A percentile compares a stretch with the other conserved stretches of the same genome.
Conservation (phyloP, 2,888 invertebrate species). For the Eristalis intricaria region DNA sequence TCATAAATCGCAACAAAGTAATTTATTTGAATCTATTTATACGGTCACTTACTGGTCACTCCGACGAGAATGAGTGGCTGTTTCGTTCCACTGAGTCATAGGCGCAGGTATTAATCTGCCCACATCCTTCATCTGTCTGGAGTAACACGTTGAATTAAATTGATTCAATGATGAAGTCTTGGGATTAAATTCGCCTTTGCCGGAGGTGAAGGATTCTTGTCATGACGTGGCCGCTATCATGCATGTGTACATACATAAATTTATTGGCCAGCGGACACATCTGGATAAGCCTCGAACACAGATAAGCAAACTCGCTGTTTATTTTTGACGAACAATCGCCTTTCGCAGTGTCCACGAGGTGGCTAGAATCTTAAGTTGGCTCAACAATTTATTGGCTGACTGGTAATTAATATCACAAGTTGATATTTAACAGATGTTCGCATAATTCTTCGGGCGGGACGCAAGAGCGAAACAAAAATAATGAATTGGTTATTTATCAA, state of each 20-base stretch:
- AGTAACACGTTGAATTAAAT: background rate
- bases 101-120: background rate
- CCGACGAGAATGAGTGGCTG: background rate
- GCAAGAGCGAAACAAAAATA: background rate
- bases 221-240: background rate
- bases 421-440: constrained; percentile 7
- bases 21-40: background rate
- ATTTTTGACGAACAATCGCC: background rate
- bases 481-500: background rate
- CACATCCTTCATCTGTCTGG: background rate
- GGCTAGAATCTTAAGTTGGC: background rate
- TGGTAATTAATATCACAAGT: background rate
- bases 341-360: background rate
- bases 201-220: background rate
- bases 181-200: background rate
- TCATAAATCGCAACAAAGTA: background rate
- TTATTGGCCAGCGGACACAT: constrained; percentile 6
- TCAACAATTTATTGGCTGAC: background rate
- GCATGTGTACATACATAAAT: background rate
- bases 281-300: background rate
- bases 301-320: background rate
- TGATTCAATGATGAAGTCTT: background rate
- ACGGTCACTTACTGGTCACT: background rate
- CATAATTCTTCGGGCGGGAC: background rate
- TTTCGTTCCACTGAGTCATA: background rate